phyloP scores from a whole-genome alignment of 2,797 vertebrate species.

The Anas flavirostris region DNA sequence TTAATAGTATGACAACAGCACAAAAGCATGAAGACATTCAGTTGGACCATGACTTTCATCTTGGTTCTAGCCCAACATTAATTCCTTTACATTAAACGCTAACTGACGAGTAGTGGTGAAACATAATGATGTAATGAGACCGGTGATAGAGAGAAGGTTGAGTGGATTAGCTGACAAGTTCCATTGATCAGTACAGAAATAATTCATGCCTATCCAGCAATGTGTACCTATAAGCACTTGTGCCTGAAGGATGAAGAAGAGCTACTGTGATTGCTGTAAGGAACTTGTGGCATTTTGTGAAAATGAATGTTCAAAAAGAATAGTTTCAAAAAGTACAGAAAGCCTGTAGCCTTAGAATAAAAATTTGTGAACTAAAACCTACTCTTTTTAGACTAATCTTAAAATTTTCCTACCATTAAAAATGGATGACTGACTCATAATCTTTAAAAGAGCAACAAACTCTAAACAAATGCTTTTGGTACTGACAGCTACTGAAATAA shows the following conservation, averaged over 20 bases:
- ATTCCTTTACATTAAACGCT: neutral
- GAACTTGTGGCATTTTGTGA: neutral
- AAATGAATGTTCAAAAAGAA: neutral
- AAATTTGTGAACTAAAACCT: neutral
- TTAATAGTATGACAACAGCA: neutral
- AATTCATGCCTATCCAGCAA: neutral
- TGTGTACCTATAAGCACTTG: neutral
- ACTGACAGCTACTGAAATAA: neutral
- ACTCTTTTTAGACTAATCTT: neutral
- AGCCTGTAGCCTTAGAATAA: neutral
- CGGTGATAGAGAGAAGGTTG: neutral
- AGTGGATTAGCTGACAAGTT: neutral
- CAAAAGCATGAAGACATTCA: neutral
- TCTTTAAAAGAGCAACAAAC: neutral
- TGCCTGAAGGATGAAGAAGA: neutral
- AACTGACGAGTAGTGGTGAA: neutral
- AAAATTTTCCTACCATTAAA: neutral
- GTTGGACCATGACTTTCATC: neutral
- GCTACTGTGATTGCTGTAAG: neutral
- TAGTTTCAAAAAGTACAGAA: neutral
- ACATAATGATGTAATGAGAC: neutral
- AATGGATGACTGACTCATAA: neutral
- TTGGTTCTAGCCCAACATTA: neutral
- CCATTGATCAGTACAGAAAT: neutral
- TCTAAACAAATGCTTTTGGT: neutral